Base-by-base conservation (phyloP, 2,888 invertebrate genomes). In the Brenthis daphne region DNA sequence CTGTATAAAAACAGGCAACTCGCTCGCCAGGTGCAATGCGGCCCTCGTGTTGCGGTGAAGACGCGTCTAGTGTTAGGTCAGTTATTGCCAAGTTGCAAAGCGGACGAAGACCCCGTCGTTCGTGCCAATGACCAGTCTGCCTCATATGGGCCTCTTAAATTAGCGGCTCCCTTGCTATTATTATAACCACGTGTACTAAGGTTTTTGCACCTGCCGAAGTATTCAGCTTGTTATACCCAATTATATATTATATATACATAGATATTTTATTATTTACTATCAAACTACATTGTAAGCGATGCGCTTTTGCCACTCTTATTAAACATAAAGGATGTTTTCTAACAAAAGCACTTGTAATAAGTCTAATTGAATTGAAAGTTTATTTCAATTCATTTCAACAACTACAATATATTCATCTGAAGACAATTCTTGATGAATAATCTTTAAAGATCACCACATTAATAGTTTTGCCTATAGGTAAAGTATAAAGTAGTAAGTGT, bases 51-150 rank as follows among this genome's bases (percentile, higher is more conserved):
- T 76, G 78, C 76, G 73, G 76, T 75, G 79, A 83, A 85, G 83
- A 82, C 83, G 85, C 80, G 82, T 79, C 81, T 88, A 85, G 85
- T 80, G 86, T 84, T 87, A 90, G 90, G 89, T 90, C 89, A 89
- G 89, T 89, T 88, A 85, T 84, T 80, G 80, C 77, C 76, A 73
- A 74, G 77, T 82, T 77, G 81, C 79, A 79, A 74, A 77, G 76
- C 73, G 79, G 78, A 81, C 79, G 82, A 82, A 84, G 81, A 83
- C 82, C 82, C 77, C 77, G 72, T 73, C 56, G 64, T 75, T 75
- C 80, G 81, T 84, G 86, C 84, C 86, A 86, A 85, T 84, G 84
- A 85, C 84, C 87, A 86, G 82, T 71, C 69, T 79, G 80, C 85
- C 85, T 82, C 74, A 74, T 50, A 73, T 82, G 83, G 82, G 85